Evolutionary conservation across 2,888 invertebrate species (phyloP).

Genomic region (Phorcus lineatus): DNA sequence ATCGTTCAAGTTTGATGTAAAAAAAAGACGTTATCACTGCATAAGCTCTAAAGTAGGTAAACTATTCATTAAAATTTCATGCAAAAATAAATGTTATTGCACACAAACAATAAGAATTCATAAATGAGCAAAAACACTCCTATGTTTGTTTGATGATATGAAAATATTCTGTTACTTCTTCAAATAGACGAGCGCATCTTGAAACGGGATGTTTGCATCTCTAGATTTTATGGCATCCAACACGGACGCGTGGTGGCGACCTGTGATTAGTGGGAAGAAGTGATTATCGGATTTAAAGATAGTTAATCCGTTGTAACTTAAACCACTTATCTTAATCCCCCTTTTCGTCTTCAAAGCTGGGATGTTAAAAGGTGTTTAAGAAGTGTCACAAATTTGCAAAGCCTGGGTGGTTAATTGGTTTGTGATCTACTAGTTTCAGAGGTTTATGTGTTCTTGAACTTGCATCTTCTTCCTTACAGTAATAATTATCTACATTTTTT

Average conservation of each 20-base stretch:
- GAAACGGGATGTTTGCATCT: too few species aligned
- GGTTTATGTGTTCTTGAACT: neutral
- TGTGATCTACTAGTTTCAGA: neutral
- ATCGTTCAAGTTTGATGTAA: too few species aligned
- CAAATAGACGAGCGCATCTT: too few species aligned
- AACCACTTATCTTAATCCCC: neutral
- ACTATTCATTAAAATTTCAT: too few species aligned
- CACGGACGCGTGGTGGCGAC: neutral
- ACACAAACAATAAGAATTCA: too few species aligned
- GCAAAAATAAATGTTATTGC: too few species aligned
- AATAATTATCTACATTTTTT: too few species aligned
- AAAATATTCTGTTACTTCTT: too few species aligned
- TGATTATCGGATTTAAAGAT: neutral
- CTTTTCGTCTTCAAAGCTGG: neutral
- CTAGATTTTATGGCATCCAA: neutral
- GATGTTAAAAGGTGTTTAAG: neutral
- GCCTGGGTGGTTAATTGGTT: neutral
- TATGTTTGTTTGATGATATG: too few species aligned
- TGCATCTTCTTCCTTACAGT: too few species aligned
- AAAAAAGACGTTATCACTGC: too few species aligned
- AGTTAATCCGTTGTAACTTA: neutral
- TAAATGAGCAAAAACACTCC: neutral
- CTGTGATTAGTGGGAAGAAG: neutral
- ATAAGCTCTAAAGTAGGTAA: too few species aligned
- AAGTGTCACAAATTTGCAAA: neutral